These are phyloP conservation scores for Kryptopterus vitreolus DNA, from an alignment of 2,797 vertebrate genomes.

Conservation along the genomic window DNA sequence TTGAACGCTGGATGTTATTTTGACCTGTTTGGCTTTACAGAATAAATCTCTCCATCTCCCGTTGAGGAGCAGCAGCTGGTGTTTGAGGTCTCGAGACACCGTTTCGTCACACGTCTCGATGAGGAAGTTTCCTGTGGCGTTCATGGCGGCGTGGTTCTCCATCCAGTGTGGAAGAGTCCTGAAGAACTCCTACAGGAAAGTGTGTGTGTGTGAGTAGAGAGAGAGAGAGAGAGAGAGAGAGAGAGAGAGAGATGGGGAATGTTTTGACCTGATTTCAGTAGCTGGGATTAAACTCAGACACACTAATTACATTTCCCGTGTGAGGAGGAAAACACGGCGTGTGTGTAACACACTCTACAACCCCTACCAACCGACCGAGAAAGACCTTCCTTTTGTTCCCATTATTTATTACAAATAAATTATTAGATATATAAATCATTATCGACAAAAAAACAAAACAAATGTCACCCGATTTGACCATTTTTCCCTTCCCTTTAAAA, in stretches of 20 bases:
- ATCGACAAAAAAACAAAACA: no score
- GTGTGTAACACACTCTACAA: not conserved
- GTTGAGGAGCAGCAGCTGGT: slow-evolving; percentile 92
- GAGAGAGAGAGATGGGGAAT: not conserved
- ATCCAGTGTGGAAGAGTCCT: slow-evolving; percentile 93
- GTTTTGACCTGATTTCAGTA: slow-evolving; percentile 15
- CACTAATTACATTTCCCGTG: slow-evolving; percentile 11
- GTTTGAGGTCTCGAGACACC: slow-evolving; percentile 94
- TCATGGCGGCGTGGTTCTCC: slow-evolving; percentile 94
- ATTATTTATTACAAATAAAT: not conserved
- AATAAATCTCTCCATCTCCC: slow-evolving; percentile 97
- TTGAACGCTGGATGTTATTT: not conserved
- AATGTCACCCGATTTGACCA: no score
- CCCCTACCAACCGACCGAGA: not conserved
- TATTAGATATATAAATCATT: no score
- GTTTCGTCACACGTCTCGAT: slow-evolving; percentile 95
- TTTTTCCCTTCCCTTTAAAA: no score
- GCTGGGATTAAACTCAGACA: slow-evolving; percentile 8
- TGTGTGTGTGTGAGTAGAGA: not conserved
- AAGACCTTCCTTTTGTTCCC: not conserved
- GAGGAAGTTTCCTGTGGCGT: slow-evolving; percentile 96
- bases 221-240: not conserved
- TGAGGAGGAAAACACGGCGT: not conserved
- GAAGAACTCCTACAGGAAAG: slow-evolving; percentile 90
- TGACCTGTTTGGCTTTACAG: slow-evolving; percentile 89